A percentile compares a stretch with the other conserved stretches of the same genome.
These are phyloP conservation scores for Clarias pachynema DNA, from an alignment of 2,797 vertebrate species.

Conservation along the genomic window DNA sequence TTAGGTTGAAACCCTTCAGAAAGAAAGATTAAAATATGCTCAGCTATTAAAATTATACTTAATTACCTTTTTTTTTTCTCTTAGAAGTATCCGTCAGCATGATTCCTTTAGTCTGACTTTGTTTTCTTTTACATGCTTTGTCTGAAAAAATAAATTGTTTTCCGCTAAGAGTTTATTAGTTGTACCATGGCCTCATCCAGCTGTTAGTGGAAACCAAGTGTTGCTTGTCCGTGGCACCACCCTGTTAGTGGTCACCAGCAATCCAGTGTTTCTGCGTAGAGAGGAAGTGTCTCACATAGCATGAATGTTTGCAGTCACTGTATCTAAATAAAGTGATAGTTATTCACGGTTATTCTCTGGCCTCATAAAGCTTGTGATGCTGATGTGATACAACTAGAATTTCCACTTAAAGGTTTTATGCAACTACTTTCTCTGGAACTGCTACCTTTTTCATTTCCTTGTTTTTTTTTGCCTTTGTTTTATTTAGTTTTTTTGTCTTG, in stretches of 20 bases:
- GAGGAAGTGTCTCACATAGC: slow-evolving; percentile 19
- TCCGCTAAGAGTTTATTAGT: background rate
- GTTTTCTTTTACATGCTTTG: background rate
- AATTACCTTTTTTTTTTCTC: background rate
- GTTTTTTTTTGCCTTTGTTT: background rate
- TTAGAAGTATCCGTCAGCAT: background rate
- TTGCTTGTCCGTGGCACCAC: slow-evolving; percentile 41
- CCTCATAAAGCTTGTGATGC: background rate
- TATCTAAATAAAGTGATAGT: background rate
- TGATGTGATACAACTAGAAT: background rate
- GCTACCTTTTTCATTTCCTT: background rate
- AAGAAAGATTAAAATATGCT: no score
- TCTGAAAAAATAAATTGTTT: background rate
- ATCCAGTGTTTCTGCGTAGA: slow-evolving; percentile 24
- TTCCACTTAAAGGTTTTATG: background rate
- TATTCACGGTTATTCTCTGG: background rate
- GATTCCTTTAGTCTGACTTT: background rate
- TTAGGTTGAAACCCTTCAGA: background rate
- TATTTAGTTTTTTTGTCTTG: background rate
- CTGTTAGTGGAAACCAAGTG: slow-evolving; percentile 23
- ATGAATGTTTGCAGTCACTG: background rate
- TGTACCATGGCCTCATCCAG: slow-evolving; percentile 35
- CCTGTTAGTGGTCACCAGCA: slow-evolving; percentile 42
- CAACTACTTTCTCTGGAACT: background rate
- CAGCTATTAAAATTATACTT: background rate